Conservation (phyloP, 2,113 vertebrate species). For the Empidonax traillii region DNA sequence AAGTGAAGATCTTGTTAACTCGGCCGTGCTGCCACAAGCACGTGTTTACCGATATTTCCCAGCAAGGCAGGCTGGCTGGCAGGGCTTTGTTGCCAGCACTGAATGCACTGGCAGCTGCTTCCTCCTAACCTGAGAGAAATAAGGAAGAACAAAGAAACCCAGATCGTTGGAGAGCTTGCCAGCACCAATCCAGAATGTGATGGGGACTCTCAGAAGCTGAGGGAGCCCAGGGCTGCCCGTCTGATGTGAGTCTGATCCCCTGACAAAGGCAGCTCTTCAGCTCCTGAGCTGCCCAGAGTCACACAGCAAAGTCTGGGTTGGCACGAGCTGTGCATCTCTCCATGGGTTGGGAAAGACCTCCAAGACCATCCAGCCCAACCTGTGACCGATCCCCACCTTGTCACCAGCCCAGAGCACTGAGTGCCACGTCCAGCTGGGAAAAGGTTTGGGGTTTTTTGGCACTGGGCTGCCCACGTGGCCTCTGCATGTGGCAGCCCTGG, state of each 20-base stretch:
- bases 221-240: not conserved
- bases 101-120: not conserved
- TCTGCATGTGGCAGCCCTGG: not conserved
- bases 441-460: not conserved
- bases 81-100: not conserved
- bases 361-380: not conserved
- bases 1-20: slow-evolving; percentile 53
- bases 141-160: not conserved
- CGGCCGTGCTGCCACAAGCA: not conserved
- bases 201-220: not conserved
- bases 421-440: not conserved
- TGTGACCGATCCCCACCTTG: not conserved
- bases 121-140: not conserved
- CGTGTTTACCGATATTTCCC: slow-evolving; percentile 58
- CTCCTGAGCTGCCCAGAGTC: not conserved
- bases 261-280: not conserved
- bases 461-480: not conserved
- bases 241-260: not conserved
- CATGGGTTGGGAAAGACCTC: not conserved
- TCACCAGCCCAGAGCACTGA: not conserved
- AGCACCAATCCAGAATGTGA: not conserved
- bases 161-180: not conserved
- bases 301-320: not conserved
- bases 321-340: not conserved
- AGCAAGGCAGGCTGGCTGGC: not conserved